Conservation (phyloP, 2,797 vertebrate species). For the Rhabdomys pumilio region DNA sequence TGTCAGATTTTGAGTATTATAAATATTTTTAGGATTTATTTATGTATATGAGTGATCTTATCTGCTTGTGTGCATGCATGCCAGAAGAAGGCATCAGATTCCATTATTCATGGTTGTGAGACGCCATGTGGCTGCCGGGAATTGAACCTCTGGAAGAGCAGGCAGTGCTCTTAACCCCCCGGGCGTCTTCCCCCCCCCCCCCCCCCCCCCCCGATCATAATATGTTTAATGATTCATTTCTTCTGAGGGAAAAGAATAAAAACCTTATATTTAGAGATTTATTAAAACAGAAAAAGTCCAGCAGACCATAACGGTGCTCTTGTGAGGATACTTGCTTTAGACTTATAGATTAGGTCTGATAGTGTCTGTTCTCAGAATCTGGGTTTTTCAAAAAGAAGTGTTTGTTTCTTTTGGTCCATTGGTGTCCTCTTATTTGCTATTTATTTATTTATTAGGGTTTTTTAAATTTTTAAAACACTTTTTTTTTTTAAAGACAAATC, state of each 20-base stretch:
- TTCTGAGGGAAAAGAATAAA: constrained; percentile 41
- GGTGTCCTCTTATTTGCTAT: neutral
- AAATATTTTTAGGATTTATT: neutral
- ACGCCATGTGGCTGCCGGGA: neutral
- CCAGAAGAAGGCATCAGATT: neutral
- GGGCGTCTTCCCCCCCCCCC: too few species aligned
- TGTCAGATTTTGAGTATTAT: neutral
- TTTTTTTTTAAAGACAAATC: neutral
- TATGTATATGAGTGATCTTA: neutral
- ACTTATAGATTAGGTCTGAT: neutral
- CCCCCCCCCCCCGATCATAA: neutral
- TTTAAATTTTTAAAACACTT: neutral
- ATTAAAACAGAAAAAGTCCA: neutral
- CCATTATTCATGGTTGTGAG: neutral
- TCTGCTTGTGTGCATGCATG: neutral
- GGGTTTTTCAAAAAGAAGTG: neutral
- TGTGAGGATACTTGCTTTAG: neutral
- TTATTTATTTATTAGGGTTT: neutral
- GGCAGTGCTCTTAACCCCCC: neutral
- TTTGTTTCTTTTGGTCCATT: neutral
- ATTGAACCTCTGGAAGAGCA: neutral
- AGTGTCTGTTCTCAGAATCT: neutral
- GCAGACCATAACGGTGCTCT: neutral
- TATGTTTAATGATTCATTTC: constrained; percentile 46
- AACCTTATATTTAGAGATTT: neutral